Evolutionary conservation across 1,140 invertebrate species (phyloP), one percentile per base, ranked within the genome.

Genomic region (Tetragnatha versicolor): DNA sequence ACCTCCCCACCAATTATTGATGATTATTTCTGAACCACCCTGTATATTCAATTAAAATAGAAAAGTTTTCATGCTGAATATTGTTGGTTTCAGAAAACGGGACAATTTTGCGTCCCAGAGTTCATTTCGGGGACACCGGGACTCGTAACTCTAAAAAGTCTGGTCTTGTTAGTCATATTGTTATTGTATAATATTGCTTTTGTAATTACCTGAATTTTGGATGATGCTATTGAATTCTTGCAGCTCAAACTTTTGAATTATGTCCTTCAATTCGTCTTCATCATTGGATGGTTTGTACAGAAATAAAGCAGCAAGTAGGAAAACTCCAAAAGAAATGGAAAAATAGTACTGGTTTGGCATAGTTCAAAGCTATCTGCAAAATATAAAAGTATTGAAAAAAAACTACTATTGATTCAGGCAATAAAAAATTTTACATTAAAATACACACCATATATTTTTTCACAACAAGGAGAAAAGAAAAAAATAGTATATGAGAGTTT

Each of bases 321-420:
- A 65, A 12, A 65, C 39, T 25, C n/a, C 61, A 65, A 65, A 65
- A 22, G 61, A 65, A 42, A 65, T 27, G 39, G 61, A 42, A 17
- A 31, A 27, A 27, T 65, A 45, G 45, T 65, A 45, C 22, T 58
- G 55, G 27, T 58, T 58, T 20, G 29, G 27, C 55, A 58, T 33
- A n/a, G n/a, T n/a, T n/a, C n/a, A n/a, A n/a, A n/a, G n/a, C n/a
- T n/a, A n/a, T n/a, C n/a, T n/a, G n/a, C n/a, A n/a, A n/a, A n/a
- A n/a, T n/a, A n/a, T n/a, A n/a, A n/a, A n/a, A n/a, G n/a, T n/a
- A n/a, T n/a, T n/a, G n/a, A n/a, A n/a, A n/a, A n/a, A n/a, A n/a
- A n/a, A n/a, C n/a, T n/a, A n/a, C n/a, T n/a, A n/a, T n/a, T n/a
- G n/a, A n/a, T n/a, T n/a, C n/a, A n/a, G n/a, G n/a, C n/a, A n/a